Percentiles rank a stretch among this genome's conserved stretches.
Evolutionary conservation across 2,888 invertebrate species (phyloP).

Genomic region (Melikaiella ostensackeni): DNA sequence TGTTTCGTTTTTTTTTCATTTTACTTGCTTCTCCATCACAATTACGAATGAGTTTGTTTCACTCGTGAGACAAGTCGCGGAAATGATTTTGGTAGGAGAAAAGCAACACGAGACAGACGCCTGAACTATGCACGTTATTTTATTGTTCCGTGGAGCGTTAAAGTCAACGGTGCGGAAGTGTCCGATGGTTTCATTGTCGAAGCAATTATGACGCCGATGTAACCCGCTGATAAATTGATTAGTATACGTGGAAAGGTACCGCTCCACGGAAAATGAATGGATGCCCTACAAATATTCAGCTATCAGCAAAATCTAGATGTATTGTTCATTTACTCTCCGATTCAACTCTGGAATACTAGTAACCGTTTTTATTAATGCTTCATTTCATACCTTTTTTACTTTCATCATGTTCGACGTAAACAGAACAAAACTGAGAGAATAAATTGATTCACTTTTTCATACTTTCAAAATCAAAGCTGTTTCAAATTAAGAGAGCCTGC

Average conservation of each 20-base stretch:
- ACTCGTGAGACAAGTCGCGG: neutral
- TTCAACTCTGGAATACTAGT: neutral
- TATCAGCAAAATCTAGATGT: neutral
- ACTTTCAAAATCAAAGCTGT: too few species aligned
- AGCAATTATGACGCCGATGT: neutral
- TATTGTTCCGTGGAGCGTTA: slow-evolving; percentile 20
- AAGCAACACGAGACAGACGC: neutral
- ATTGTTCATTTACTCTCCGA: neutral
- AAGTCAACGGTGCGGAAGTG: slow-evolving; percentile 18
- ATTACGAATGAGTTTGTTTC: neutral
- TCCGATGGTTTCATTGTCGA: slow-evolving; percentile 8
- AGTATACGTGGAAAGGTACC: neutral
- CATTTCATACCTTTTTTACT: neutral
- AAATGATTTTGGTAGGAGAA: neutral
- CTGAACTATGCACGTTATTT: slow-evolving; percentile 16
- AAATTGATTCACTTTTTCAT: too few species aligned
- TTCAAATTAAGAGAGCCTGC: too few species aligned
- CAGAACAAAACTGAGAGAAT: neutral
- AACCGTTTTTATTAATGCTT: neutral
- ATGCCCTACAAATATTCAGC: neutral
- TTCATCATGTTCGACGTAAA: neutral
- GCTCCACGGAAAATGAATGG: neutral
- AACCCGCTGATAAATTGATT: slow-evolving; percentile 2
- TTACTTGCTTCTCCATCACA: neutral
- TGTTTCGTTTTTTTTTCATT: neutral